A percentile compares a stretch with the other conserved stretches of the same genome.
phyloP scores from a whole-genome alignment of 2,113 vertebrate genomes.

The Callaeas wilsoni region DNA sequence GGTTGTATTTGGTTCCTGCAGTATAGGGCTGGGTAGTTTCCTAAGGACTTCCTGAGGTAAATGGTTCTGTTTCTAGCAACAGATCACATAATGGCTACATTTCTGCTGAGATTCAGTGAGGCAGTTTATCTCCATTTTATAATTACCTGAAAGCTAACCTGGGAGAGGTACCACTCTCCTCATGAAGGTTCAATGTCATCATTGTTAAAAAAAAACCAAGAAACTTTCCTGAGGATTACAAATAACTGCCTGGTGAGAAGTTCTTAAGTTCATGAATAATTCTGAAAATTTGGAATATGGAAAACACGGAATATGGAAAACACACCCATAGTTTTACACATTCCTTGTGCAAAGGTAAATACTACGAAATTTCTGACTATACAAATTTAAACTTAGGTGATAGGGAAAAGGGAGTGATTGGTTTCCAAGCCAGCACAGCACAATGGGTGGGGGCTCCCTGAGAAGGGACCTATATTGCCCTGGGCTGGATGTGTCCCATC shows the following conservation, averaged over 20 bases:
- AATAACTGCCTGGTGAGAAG: background rate
- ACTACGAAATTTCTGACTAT: background rate
- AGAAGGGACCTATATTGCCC: accelerated
- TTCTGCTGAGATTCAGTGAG: background rate
- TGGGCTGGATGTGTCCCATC: accelerated
- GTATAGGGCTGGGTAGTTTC: background rate
- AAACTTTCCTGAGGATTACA: background rate
- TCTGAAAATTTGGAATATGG: background rate
- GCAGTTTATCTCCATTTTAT: background rate
- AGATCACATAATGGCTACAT: background rate
- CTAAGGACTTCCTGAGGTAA: background rate
- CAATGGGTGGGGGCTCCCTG: accelerated
- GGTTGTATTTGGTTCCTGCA: background rate
- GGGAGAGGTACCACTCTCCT: background rate
- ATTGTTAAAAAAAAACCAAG: background rate
- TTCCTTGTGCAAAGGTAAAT: background rate
- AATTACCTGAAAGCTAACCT: background rate
- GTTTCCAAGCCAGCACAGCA: background rate
- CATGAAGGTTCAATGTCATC: background rate
- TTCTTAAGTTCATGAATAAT: background rate
- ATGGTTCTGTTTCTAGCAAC: background rate
- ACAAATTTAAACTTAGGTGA: background rate
- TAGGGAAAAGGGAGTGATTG: background rate
- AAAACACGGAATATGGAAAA: background rate
- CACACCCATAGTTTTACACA: background rate